A percentile compares a stretch with the other conserved stretches of the same genome.
Conservation (phyloP, 2,797 vertebrate species). For the Eremophila alpestris region DNA sequence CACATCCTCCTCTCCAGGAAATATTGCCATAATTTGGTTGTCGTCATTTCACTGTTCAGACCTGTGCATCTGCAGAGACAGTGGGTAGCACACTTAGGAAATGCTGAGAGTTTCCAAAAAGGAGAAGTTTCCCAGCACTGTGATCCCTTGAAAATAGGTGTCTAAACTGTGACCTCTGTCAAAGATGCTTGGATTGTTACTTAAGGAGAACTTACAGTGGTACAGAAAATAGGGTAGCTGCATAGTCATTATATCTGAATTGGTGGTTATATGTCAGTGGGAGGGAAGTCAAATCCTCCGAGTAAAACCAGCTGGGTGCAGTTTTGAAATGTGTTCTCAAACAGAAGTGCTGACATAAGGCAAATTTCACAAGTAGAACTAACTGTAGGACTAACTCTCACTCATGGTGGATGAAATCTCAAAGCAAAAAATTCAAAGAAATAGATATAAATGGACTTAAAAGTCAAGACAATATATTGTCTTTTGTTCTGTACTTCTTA, state of each 20-base stretch:
- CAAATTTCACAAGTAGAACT: constrained; percentile 20
- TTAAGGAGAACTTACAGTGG: not conserved
- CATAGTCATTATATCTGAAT: not conserved
- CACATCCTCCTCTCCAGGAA: not conserved
- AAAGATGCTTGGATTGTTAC: not conserved
- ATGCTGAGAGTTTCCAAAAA: not conserved
- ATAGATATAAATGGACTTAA: not conserved
- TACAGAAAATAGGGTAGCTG: not conserved
- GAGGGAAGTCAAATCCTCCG: not conserved
- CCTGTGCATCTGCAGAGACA: not conserved
- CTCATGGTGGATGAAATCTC: not conserved
- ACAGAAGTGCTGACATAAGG: constrained; percentile 24
- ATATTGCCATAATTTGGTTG: not conserved
- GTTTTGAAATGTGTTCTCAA: not conserved
- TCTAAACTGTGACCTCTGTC: not conserved
- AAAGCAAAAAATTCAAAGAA: not conserved
- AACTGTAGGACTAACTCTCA: not conserved
- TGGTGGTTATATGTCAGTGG: not conserved
- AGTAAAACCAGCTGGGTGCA: not conserved
- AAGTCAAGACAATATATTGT: not conserved
- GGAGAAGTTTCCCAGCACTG: not conserved
- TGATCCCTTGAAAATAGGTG: not conserved
- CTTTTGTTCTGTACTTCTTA: not conserved
- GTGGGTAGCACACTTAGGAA: not conserved
- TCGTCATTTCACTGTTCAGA: not conserved